Percentiles rank a stretch among this genome's conserved stretches.
These are phyloP conservation scores for Neodiprion virginianus DNA, from an alignment of 1,140 invertebrate genomes.

Conservation along the genomic window DNA sequence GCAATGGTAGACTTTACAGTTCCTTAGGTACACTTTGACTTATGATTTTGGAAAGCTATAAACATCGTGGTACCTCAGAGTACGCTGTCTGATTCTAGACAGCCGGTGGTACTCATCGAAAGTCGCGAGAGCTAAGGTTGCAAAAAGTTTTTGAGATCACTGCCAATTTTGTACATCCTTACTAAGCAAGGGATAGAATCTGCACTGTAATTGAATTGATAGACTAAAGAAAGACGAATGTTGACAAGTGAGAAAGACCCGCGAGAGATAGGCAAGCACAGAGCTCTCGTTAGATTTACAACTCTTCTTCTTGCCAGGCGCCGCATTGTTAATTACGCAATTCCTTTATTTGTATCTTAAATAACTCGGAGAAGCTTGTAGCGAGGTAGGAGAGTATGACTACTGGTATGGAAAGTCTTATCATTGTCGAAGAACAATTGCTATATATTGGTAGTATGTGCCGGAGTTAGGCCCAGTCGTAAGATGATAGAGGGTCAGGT, in stretches of 20 bases:
- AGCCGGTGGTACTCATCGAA: too few species aligned
- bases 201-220: too few species aligned
- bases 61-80: too few species aligned
- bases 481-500: constrained; percentile 52
- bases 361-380: constrained; percentile 24
- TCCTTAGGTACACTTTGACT: too few species aligned
- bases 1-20: too few species aligned
- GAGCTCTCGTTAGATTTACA: constrained; percentile 5
- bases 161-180: too few species aligned
- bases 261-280: not conserved
- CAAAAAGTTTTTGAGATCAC: too few species aligned
- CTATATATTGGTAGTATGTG: constrained; percentile 25
- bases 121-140: too few species aligned
- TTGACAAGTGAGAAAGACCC: not conserved
- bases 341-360: constrained; percentile 36
- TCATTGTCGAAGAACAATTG: constrained; percentile 39
- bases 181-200: too few species aligned
- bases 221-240: not conserved
- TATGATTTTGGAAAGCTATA: too few species aligned
- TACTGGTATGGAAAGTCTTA: constrained; percentile 29
- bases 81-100: too few species aligned
- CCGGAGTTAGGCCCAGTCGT: constrained; percentile 38
- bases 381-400: not conserved
- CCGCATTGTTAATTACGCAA: constrained; percentile 33
- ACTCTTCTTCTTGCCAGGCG: constrained; percentile 9